These are phyloP conservation scores for Hippocampus kuda DNA, from an alignment of 2,797 vertebrate species.

Conservation along the genomic window DNA sequence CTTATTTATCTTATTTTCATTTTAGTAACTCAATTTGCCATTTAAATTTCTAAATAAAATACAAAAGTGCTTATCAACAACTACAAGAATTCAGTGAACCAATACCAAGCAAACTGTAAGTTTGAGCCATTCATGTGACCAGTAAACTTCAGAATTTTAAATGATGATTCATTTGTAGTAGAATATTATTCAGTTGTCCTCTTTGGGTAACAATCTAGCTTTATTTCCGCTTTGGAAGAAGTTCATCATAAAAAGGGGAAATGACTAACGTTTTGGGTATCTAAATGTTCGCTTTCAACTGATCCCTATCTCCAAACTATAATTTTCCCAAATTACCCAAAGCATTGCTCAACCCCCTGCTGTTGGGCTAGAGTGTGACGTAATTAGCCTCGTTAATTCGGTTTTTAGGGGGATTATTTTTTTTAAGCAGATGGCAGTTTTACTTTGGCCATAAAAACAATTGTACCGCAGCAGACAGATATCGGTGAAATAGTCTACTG, in stretches of 20 bases:
- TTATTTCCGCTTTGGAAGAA: neutral
- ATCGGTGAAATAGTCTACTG: neutral
- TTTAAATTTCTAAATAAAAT: neutral
- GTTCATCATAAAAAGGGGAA: neutral
- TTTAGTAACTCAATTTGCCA: no score
- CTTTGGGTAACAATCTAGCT: neutral
- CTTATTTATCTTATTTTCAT: no score
- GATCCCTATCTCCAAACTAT: neutral
- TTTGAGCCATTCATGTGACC: neutral
- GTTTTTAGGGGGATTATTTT: neutral
- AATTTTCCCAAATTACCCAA: neutral
- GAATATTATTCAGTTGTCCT: neutral
- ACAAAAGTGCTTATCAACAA: no score
- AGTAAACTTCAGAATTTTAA: neutral
- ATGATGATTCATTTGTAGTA: no score
- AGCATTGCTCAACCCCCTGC: neutral
- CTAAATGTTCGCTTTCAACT: neutral
- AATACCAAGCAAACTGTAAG: neutral
- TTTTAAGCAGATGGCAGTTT: neutral
- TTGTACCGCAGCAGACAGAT: neutral
- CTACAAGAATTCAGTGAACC: no score
- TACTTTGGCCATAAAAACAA: neutral
- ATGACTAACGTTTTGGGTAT: neutral
- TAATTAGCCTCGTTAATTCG: neutral
- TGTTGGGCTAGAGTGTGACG: neutral